phyloP scores from a whole-genome alignment of 1,140 invertebrate genomes.

The Bombus affinis region DNA sequence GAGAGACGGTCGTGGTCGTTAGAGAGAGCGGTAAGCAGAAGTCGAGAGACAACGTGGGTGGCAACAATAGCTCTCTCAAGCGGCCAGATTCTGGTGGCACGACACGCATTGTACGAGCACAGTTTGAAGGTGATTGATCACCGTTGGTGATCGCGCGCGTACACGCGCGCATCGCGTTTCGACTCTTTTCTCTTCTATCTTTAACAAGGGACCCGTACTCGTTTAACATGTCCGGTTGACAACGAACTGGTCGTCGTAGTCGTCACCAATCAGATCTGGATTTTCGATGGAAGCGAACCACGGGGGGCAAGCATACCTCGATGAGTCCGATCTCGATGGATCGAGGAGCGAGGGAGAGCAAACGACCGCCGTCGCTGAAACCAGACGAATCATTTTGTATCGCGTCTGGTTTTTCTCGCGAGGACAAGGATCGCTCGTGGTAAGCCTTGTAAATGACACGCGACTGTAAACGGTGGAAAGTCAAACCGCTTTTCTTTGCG shows the following conservation, averaged over 20 bases:
- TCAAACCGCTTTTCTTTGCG: not conserved
- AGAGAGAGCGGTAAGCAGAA: conserved; percentile 25
- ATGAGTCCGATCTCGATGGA: conserved; percentile 59
- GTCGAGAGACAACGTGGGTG: conserved; percentile 73
- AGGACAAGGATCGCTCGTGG: not conserved
- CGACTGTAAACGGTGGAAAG: not conserved
- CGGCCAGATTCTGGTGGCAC: conserved; percentile 70
- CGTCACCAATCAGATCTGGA: conserved; percentile 59
- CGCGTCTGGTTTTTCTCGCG: not conserved
- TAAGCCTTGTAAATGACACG: not conserved
- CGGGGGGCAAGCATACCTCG: conserved; percentile 52
- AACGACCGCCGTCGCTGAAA: not conserved
- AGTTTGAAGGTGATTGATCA: conserved; percentile 72
- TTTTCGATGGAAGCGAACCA: conserved; percentile 62
- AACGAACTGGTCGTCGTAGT: conserved; percentile 48
- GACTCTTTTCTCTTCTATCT: conserved; percentile 18
- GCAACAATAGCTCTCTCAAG: conserved; percentile 72
- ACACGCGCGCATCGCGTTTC: conserved; percentile 53
- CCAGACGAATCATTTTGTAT: not conserved
- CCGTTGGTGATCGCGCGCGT: conserved; percentile 62
- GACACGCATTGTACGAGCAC: conserved; percentile 69
- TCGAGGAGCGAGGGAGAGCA: conserved; percentile 43
- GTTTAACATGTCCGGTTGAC: conserved; percentile 53
- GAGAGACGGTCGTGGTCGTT: not conserved
- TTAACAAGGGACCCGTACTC: conserved; percentile 42